Percentiles rank a stretch among this genome's conserved stretches.
These are phyloP conservation scores for Macropis europaea DNA, from an alignment of 2,888 invertebrate species.

Conservation along the genomic window DNA sequence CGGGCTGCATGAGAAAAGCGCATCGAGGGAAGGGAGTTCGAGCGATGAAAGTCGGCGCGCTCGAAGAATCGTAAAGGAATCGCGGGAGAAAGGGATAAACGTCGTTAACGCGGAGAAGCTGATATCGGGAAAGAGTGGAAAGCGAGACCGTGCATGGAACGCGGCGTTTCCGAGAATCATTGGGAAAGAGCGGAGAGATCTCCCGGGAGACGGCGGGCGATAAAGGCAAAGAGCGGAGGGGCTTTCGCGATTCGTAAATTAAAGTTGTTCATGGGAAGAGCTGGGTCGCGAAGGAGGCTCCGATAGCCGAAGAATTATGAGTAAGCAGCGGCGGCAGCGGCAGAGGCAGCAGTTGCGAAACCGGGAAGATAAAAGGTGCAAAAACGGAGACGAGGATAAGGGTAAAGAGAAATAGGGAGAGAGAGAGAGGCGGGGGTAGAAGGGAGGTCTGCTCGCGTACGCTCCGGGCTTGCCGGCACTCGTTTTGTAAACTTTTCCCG, in stretches of 20 bases:
- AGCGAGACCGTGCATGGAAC: not conserved
- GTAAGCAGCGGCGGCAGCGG: too few species aligned
- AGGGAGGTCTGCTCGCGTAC: conserved; percentile 1
- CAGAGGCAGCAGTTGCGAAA: not conserved
- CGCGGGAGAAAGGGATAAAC: not conserved
- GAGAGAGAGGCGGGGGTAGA: not conserved
- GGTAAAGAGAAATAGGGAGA: not conserved
- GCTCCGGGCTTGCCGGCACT: conserved; percentile 25
- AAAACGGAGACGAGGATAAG: not conserved
- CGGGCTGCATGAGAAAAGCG: not conserved
- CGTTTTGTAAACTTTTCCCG: conserved; percentile 47
- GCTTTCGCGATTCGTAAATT: not conserved
- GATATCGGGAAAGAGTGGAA: not conserved
- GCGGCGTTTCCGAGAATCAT: too few species aligned
- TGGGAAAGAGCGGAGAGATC: not conserved
- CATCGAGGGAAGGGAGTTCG: not conserved
- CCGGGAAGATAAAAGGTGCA: conserved; percentile 2
- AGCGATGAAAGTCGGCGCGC: not conserved
- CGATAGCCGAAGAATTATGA: conserved; percentile 6
- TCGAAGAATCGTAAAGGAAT: not conserved
- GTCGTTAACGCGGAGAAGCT: too few species aligned
- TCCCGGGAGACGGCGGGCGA: not conserved
- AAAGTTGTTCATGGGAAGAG: not conserved
- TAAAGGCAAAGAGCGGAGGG: not conserved
- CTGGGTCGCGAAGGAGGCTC: not conserved